A percentile compares a stretch with the other conserved stretches of the same genome.
These are phyloP conservation scores for Bucorvus abyssinicus DNA, from an alignment of 2,797 vertebrate species.

Conservation along the genomic window DNA sequence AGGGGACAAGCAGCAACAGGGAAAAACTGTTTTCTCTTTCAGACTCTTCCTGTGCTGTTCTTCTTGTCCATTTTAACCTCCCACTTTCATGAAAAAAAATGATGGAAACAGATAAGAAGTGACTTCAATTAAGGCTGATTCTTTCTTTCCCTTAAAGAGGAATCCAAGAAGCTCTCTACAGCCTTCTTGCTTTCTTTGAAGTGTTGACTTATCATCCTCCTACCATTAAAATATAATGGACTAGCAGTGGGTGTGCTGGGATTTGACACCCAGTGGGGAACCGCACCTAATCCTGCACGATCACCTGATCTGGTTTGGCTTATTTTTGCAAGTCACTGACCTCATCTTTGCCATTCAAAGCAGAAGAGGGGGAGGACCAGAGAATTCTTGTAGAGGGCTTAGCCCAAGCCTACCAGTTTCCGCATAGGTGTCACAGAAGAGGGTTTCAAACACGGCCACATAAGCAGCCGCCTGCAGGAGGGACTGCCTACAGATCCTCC, in stretches of 20 bases:
- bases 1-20: background rate
- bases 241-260: conserved; percentile 54
- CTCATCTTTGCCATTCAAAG: conserved; percentile 24
- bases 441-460: background rate
- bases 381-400: background rate
- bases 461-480: background rate
- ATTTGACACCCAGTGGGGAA: conserved; percentile 63
- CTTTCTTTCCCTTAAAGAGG: conserved; percentile 15
- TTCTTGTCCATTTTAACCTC: conserved; percentile 50
- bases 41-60: conserved; percentile 19
- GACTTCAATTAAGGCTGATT: conserved; percentile 49
- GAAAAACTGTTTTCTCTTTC: conserved; percentile 29
- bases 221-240: conserved; percentile 70
- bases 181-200: conserved; percentile 42
- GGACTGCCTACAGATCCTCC: background rate
- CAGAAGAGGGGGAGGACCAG: background rate
- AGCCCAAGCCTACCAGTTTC: background rate
- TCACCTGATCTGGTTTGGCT: background rate
- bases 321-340: conserved; percentile 28
- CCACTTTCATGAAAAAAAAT: conserved; percentile 30
- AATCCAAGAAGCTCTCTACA: conserved; percentile 36
- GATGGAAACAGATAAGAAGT: conserved; percentile 54
- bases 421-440: background rate
- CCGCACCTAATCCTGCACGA: conserved; percentile 47
- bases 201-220: conserved; percentile 32